These are phyloP conservation scores for Drosophila siamana DNA, from an alignment of 2,888 invertebrate species.

Conservation along the genomic window DNA sequence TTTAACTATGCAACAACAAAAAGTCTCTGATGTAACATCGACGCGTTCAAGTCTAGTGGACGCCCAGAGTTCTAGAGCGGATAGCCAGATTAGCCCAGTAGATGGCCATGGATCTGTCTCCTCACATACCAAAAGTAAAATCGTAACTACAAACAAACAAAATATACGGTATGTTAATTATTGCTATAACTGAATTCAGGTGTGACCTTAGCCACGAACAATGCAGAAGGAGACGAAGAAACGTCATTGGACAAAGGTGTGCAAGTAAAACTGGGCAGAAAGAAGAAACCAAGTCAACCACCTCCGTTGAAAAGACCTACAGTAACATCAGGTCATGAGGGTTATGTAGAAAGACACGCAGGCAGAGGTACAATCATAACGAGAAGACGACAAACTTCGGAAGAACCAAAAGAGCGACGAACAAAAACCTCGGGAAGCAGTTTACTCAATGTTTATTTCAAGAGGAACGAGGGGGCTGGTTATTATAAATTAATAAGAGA, in stretches of 20 bases:
- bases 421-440: not conserved
- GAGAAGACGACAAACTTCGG: not conserved
- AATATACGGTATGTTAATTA: too few species aligned
- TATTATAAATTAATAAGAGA: not conserved
- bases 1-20: not conserved
- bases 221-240: not conserved
- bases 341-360: not conserved
- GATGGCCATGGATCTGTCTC: too few species aligned
- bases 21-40: not conserved
- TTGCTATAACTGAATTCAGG: too few species aligned
- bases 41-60: too few species aligned
- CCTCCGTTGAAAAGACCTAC: too few species aligned
- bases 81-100: too few species aligned
- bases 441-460: not conserved
- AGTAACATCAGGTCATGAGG: too few species aligned
- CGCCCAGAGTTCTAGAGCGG: too few species aligned
- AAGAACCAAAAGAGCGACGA: not conserved
- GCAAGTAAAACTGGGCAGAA: constrained; percentile 7
- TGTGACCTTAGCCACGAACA: too few species aligned
- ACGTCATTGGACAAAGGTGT: constrained; percentile 5
- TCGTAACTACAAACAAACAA: too few species aligned
- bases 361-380: not conserved
- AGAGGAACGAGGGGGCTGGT: not conserved
- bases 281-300: not conserved
- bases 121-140: too few species aligned